These are phyloP conservation scores for Wiebesia pumilae DNA, from an alignment of 1,140 invertebrate genomes.

Conservation along the genomic window DNA sequence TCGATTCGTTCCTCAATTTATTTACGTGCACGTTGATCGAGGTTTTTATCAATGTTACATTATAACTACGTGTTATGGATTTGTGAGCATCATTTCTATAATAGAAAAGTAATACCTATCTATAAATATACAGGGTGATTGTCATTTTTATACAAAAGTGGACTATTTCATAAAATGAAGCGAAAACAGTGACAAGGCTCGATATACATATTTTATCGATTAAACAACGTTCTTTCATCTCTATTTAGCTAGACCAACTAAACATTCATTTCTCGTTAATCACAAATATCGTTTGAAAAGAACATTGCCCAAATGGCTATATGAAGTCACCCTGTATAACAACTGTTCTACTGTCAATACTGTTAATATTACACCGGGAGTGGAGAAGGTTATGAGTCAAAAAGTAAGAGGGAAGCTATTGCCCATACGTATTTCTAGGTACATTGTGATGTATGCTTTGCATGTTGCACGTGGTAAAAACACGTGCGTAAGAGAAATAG, in stretches of 20 bases:
- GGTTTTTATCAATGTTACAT: not conserved
- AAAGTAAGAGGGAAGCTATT: conserved; percentile 1
- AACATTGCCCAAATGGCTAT: not conserved
- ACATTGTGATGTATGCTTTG: not conserved
- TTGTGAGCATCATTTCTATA: conserved; percentile 62
- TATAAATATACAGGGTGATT: conserved; percentile 42
- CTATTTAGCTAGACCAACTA: not conserved
- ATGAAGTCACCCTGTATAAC: conserved; percentile 33
- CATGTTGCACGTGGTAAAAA: conserved; percentile 6
- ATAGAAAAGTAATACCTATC: conserved; percentile 9
- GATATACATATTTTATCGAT: not conserved
- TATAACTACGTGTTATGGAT: conserved; percentile 66
- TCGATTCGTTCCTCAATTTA: conserved; percentile 10
- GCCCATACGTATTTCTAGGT: conserved; percentile 9
- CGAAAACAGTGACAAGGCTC: not conserved
- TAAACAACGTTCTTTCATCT: not conserved
- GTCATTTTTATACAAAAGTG: not conserved
- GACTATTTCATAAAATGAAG: not conserved
- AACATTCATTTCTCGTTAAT: not conserved
- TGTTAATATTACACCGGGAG: not conserved
- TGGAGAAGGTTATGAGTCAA: not conserved
- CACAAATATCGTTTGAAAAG: not conserved
- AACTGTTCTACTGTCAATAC: conserved; percentile 43
- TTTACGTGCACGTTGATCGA: conserved; percentile 33
- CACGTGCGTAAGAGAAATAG: conserved; percentile 4